phyloP scores from a whole-genome alignment of 2,113 vertebrate genomes.

The Forbesichthys papilliferus region DNA sequence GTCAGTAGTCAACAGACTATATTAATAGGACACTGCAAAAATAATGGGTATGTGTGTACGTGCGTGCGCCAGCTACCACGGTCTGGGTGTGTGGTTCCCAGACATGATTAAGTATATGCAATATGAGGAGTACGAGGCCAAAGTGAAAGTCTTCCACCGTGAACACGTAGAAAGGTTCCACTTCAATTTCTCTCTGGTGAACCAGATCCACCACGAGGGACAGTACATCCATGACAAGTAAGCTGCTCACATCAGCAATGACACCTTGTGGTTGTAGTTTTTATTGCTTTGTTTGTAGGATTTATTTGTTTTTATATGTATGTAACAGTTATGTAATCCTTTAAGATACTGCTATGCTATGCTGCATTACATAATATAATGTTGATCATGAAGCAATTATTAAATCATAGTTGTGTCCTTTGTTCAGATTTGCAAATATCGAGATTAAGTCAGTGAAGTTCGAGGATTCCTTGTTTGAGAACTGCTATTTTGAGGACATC shows the following conservation, averaged over 20 bases:
- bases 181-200: slow-evolving; percentile 96
- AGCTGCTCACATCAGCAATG: slow-evolving; percentile 21
- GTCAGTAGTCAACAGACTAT: too few relatives aligned
- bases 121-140: slow-evolving; percentile 88
- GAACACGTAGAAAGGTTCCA: slow-evolving; percentile 87
- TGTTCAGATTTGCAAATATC: slow-evolving; percentile 87
- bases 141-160: slow-evolving; percentile 82
- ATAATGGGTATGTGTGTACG: neutral
- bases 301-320: too few relatives aligned
- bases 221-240: slow-evolving; percentile 91
- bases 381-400: too few relatives aligned
- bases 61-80: slow-evolving; percentile 84
- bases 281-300: too few relatives aligned
- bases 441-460: slow-evolving; percentile 94
- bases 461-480: slow-evolving; percentile 87
- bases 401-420: slow-evolving; percentile 5
- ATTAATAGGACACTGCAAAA: too few relatives aligned
- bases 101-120: slow-evolving; percentile 97
- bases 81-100: slow-evolving; percentile 95
- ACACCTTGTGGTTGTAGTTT: too few relatives aligned
- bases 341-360: too few relatives aligned
- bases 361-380: neutral
- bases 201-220: slow-evolving; percentile 91
- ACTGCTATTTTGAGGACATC: slow-evolving; percentile 95
- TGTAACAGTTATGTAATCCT: too few relatives aligned